phyloP scores from a whole-genome alignment of 1,140 invertebrate genomes.

The Eueides isabella region DNA sequence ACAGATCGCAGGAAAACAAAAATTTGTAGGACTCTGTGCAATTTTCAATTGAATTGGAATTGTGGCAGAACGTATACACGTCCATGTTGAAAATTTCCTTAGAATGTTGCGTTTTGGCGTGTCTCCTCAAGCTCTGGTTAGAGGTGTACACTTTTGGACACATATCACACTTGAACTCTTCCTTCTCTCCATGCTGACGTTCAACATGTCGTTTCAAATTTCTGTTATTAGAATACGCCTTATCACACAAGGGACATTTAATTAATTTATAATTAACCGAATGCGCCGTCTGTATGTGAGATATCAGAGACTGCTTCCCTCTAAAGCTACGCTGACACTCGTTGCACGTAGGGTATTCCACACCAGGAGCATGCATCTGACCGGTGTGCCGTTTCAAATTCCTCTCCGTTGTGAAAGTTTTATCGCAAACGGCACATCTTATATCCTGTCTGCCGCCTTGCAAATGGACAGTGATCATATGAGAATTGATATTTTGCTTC shows the following conservation, averaged over 20 bases:
- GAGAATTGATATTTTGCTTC: conserved; percentile 65
- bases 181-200: conserved; percentile 55
- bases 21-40: neutral
- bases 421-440: conserved; percentile 52
- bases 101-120: conserved; percentile 46
- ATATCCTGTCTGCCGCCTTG: conserved; percentile 48
- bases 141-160: conserved; percentile 67
- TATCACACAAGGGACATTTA: conserved; percentile 59
- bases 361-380: conserved; percentile 55
- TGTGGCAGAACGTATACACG: conserved; percentile 35
- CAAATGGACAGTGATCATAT: conserved; percentile 65
- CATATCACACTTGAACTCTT: conserved; percentile 51
- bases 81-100: conserved; percentile 48
- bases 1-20: conserved; percentile 46
- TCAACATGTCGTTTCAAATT: conserved; percentile 62
- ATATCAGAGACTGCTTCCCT: conserved; percentile 50
- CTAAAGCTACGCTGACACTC: conserved; percentile 59
- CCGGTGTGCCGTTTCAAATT: conserved; percentile 63
- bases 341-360: conserved; percentile 54
- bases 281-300: conserved; percentile 50
- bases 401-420: conserved; percentile 57
- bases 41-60: conserved; percentile 23
- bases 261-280: conserved; percentile 1
- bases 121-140: conserved; percentile 61
- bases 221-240: conserved; percentile 55